phyloP scores from a whole-genome alignment of 2,113 vertebrate species.

The Sphyrna mokarran region DNA sequence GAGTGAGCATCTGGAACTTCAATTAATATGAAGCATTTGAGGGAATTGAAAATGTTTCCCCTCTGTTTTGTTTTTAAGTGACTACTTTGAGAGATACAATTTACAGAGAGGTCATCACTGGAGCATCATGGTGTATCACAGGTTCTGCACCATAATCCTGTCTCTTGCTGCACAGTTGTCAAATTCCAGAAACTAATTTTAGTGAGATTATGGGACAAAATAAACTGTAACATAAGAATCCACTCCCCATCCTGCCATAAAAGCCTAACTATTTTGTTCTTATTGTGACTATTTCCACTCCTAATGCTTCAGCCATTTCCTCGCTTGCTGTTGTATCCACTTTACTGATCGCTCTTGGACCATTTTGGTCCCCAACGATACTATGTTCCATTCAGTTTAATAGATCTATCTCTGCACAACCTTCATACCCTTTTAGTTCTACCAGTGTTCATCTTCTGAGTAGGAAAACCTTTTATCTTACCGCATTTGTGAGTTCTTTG shows the following conservation, averaged over 20 bases:
- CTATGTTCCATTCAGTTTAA: not conserved
- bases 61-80: not conserved
- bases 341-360: not conserved
- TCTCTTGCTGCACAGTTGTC: not conserved
- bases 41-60: not conserved
- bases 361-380: not conserved
- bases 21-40: not conserved
- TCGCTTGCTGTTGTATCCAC: not conserved
- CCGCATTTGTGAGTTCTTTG: not conserved
- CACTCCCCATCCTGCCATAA: not conserved
- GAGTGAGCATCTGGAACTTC: not conserved
- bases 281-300: not conserved
- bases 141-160: not conserved
- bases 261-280: not conserved
- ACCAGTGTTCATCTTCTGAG: not conserved
- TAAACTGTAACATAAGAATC: not conserved
- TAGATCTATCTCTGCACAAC: not conserved
- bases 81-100: not conserved
- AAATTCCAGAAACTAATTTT: not conserved
- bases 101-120: not conserved
- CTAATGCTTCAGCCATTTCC: not conserved
- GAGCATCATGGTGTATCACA: not conserved
- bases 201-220: not conserved
- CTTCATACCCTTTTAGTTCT: not conserved
- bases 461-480: not conserved